Evolutionary conservation across 2,888 invertebrate species (phyloP).

Genomic region (Agrotis puta): DNA sequence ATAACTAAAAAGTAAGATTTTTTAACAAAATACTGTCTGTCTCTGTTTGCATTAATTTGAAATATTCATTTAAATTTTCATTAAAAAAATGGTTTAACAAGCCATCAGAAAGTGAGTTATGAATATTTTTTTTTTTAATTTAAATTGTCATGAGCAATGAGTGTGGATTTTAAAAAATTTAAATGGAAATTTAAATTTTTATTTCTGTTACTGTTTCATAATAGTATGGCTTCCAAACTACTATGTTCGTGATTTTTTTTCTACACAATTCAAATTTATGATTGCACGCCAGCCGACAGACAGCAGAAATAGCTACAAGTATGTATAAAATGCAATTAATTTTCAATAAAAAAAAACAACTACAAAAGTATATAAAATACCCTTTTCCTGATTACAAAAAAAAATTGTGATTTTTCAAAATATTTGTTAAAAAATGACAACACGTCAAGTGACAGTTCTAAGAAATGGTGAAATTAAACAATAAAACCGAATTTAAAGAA

Average conservation of each 20-base stretch:
- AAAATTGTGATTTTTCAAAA: constrained; percentile 12
- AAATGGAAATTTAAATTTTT: too few species aligned
- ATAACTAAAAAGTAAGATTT: constrained; percentile 39
- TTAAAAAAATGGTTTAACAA: too few species aligned
- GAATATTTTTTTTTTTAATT: too few species aligned
- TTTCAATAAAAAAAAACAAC: constrained; percentile 27
- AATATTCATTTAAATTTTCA: too few species aligned
- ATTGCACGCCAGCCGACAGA: constrained; percentile 21
- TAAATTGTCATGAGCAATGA: too few species aligned
- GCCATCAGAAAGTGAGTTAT: too few species aligned
- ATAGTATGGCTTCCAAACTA: too few species aligned
- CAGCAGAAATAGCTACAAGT: constrained; percentile 33
- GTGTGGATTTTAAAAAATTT: too few species aligned
- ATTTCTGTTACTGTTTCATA: too few species aligned
- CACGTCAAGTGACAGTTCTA: constrained; percentile 29
- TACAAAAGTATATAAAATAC: constrained; percentile 39
- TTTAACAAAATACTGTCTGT: constrained; percentile 38
- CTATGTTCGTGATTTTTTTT: too few species aligned
- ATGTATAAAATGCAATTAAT: constrained; percentile 33
- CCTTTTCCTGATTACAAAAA: constrained; percentile 20
- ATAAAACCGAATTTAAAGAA: constrained; percentile 36
- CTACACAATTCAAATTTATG: background rate
- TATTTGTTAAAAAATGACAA: constrained; percentile 9
- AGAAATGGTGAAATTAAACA: constrained; percentile 12
- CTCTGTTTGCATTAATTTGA: too few species aligned